A percentile compares a stretch with the other conserved stretches of the same genome.
phyloP scores from a whole-genome alignment of 2,113 vertebrate genomes.

The Gymnarchus niloticus region DNA sequence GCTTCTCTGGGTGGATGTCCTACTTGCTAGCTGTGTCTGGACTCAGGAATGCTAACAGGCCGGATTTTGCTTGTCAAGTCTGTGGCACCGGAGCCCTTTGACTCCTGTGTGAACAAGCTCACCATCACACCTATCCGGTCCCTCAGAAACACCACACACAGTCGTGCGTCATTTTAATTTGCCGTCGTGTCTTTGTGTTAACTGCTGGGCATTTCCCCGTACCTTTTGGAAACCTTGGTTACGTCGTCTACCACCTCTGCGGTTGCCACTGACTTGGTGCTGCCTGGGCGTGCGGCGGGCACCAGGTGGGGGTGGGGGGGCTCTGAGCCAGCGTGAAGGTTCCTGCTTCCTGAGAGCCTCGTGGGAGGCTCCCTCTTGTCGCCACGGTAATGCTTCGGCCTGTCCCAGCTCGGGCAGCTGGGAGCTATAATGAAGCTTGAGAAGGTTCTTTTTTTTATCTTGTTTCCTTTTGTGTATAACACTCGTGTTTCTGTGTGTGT shows the following conservation, averaged over 20 bases:
- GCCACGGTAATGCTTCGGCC: neutral
- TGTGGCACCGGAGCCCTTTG: neutral
- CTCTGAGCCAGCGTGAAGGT: neutral
- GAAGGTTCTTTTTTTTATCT: neutral
- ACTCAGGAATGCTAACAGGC: neutral
- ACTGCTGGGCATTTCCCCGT: neutral
- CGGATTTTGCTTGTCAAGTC: neutral
- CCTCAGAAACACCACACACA: neutral
- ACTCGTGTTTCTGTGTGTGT: slow-evolving; percentile 2
- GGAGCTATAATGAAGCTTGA: neutral
- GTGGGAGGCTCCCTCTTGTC: neutral
- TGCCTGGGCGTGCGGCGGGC: neutral
- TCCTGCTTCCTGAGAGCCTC: neutral
- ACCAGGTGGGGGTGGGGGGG: neutral
- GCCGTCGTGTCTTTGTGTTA: neutral
- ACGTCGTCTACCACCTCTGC: neutral
- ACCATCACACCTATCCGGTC: neutral
- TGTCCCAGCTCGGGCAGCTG: neutral
- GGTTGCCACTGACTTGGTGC: neutral
- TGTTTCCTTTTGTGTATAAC: neutral
- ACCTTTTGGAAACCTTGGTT: neutral
- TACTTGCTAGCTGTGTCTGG: too few species aligned
- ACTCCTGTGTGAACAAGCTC: neutral
- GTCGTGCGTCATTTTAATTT: neutral
- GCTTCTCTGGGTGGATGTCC: neutral